Base-by-base conservation (phyloP, 2,888 invertebrate species). In the Patella depressa region DNA sequence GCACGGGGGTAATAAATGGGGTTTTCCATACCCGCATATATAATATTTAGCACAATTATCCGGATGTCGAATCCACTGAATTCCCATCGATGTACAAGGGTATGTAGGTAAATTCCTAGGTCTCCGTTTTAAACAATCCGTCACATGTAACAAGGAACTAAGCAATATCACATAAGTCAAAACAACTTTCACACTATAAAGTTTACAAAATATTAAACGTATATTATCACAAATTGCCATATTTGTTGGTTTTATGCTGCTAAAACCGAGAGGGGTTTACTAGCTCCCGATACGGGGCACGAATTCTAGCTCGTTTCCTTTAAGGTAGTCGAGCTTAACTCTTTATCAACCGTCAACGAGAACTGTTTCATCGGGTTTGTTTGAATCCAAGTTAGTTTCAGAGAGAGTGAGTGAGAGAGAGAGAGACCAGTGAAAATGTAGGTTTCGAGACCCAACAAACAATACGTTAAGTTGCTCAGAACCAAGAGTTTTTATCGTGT, bases 31-130 rank as follows among this genome's bases (percentile, higher is more conserved):
- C 24, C 76, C 74, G 53, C 80, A 80, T 34, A 80, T 76, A 53
- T 75, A 74, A 53, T 80, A 80, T 53, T 71, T 74, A 54, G 80
- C 78, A 77, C 80, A 80, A 75, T 74, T 77, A n/a, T 65, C 74
- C 14, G 78, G 76, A 19, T 72, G 70, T 19, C 80, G 70, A 17
- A 78, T 77, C 80, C 80, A 80, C 77, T 78, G 76, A 45, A 80
- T 76, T 1, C 78, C 78, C 45, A 57, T 54, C 9, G 72, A 77
- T 11, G 65, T 73, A 57, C 79, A 79, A 15, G 77, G 75, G 11
- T 53, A 73, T 14, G 15, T 76, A 19, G 79, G 70, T 45, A 53
- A 70, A 34, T 55, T 74, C n/a, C 74, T 71, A 15, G 71, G 59
- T 17, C 72, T 71, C n/a, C 70, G 72, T 55, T 54, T 24, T 17